Base-by-base conservation (phyloP, 2,888 invertebrate species). In the Cheiracanthium punctorium region DNA sequence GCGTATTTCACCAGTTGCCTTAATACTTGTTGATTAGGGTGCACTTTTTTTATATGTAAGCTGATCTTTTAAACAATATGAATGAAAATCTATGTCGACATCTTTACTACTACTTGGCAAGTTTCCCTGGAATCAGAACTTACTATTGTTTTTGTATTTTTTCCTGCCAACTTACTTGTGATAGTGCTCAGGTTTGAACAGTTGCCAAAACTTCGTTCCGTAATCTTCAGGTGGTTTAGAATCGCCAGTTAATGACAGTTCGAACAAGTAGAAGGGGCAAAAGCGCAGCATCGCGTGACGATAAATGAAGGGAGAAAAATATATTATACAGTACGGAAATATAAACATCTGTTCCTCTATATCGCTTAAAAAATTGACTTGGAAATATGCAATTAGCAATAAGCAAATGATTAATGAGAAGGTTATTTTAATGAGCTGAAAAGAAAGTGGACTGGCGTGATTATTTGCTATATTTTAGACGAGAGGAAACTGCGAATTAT, bases 211-310 rank as follows among this genome's bases (percentile, higher is more conserved):
- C 58, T 12, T 24, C 12, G 24, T 81, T 70, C 43, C 82, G 58
- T 71, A 64, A 76, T 82, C 82, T 76, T 76, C 76, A 82, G 82
- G 82, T 82, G 73, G 73, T 67, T 80, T 24, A 2, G 24, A n/a
- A 58, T 20, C 58, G 7, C 20, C 24, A 58, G 58, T 5, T 58
- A 58, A 58, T 58, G 24, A 24, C 24, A 58, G 24, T 58, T 58
- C 20, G 4, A 58, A 24, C 12, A 58, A 7, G 58, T 43, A 20
- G 29, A 37, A 32, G 43, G 12, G 30, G 65, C n/a, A 29, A 67
- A 41, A 67, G 76, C n/a, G 41, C 58, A 24, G 2, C 2, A 24
- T 58, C 4, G 58, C 58, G 58, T 58, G 58, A 24, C 12, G 24
- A 20, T 24, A 24, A 17, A 17, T 24, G n/a, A n/a, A 58, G 1